Conservation (phyloP, 2,113 vertebrate species). For the Mesocricetus auratus region DNA sequence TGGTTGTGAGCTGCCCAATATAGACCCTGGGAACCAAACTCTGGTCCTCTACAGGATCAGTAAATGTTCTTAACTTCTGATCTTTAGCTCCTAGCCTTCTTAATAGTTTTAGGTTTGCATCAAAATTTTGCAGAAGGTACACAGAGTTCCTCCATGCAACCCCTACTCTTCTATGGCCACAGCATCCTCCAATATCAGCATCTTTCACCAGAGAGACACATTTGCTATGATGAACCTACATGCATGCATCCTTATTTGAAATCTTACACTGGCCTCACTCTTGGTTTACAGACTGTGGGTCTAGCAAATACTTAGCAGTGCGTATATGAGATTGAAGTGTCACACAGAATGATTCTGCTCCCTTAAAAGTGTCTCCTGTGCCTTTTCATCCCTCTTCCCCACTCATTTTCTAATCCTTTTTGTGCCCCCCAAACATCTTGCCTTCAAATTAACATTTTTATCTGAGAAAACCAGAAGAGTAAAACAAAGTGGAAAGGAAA, state of each 20-base stretch:
- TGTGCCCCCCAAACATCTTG: not conserved
- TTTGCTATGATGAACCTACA: not conserved
- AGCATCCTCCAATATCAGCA: not conserved
- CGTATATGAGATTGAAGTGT: not conserved
- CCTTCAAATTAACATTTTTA: not conserved
- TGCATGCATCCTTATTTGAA: not conserved
- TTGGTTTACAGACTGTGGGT: not conserved
- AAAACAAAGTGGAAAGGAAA: not conserved
- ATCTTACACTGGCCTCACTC: not conserved
- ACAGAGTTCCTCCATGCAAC: not conserved
- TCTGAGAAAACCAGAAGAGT: not conserved
- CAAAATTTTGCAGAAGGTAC: not conserved
- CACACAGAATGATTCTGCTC: not conserved
- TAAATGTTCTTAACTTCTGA: not conserved
- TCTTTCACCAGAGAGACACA: not conserved
- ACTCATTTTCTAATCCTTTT: not conserved
- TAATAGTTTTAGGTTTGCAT: not conserved
- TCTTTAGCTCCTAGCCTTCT: not conserved
- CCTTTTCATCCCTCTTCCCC: not conserved
- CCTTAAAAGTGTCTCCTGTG: not conserved
- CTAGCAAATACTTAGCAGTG: not conserved
- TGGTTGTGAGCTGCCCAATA: not conserved
- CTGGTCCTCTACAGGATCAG: too few species aligned
- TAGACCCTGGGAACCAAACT: not conserved
- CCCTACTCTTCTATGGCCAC: not conserved